Conservation (phyloP, 2,113 vertebrate genomes). For the Potamarius usumacintae region DNA sequence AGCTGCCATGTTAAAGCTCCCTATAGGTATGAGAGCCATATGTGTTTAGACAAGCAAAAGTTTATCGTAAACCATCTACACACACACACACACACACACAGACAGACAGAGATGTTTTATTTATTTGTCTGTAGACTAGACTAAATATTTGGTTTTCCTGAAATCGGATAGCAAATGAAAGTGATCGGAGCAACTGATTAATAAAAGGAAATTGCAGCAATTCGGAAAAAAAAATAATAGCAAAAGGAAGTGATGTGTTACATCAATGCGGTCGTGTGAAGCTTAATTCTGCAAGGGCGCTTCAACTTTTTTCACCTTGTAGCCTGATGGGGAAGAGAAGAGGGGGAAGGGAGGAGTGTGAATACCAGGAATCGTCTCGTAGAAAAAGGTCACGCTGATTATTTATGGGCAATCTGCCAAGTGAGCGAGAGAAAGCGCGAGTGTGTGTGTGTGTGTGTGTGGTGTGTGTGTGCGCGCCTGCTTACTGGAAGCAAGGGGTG, state of each 20-base stretch:
- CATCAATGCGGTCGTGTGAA: background rate
- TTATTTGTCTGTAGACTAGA: background rate
- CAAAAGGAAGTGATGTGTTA: conserved; percentile 1
- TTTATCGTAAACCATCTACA: background rate
- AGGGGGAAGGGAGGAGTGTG: conserved; percentile 67
- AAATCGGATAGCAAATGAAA: background rate
- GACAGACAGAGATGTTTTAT: background rate
- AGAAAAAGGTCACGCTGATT: conserved; percentile 74
- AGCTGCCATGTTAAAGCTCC: background rate
- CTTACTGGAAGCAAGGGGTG: conserved; percentile 76
- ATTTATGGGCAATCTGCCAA: conserved; percentile 74
- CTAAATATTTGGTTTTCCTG: background rate
- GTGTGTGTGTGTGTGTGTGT: conserved; percentile 40
- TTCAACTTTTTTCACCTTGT: conserved; percentile 70
- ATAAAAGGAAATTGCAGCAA: conserved; percentile 8
- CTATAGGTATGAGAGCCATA: background rate
- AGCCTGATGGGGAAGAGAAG: conserved; percentile 55
- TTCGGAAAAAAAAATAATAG: no score
- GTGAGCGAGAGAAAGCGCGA: conserved; percentile 44
- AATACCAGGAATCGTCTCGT: conserved; percentile 80
- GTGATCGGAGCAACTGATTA: background rate
- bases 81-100: background rate
- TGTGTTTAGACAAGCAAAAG: background rate
- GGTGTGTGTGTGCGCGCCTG: conserved; percentile 19
- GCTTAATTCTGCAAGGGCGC: conserved; percentile 49